Evolutionary conservation across 1,140 invertebrate species (phyloP).

Genomic region (Branchinecta lindahli): DNA sequence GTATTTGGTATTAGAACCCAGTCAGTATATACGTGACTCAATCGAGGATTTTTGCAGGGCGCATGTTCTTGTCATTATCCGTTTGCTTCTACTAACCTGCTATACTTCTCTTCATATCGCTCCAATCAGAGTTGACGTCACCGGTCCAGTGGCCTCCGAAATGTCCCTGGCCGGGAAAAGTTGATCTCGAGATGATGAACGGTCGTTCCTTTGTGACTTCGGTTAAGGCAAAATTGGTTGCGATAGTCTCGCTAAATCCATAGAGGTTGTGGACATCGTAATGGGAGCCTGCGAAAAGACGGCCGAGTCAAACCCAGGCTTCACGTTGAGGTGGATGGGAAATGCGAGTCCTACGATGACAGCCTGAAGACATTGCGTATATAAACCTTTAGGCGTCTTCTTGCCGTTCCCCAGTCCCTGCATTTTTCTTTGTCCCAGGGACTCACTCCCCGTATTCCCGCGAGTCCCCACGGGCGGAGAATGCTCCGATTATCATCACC

Average conservation of each 20-base stretch:
- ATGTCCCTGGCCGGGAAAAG: constrained; percentile 59
- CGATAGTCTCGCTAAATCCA: constrained; percentile 52
- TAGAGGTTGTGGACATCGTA: constrained; percentile 72
- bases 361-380: too few relatives aligned
- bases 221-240: constrained; percentile 49
- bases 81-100: constrained; percentile 34
- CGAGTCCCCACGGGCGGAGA: too few relatives aligned
- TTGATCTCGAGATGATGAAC: constrained; percentile 66
- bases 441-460: too few relatives aligned
- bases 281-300: constrained; percentile 33
- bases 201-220: constrained; percentile 50
- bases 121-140: constrained; percentile 55
- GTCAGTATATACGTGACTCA: too few relatives aligned
- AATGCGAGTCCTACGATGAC: too few relatives aligned
- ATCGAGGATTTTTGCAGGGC: too few relatives aligned
- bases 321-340: neutral
- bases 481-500: too few relatives aligned
- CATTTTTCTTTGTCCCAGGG: too few relatives aligned
- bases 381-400: too few relatives aligned
- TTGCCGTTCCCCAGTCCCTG: too few relatives aligned
- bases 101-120: constrained; percentile 43
- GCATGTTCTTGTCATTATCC: too few relatives aligned
- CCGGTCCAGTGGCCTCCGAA: constrained; percentile 86
- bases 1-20: too few relatives aligned
- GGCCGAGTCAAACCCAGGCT: neutral